Evolutionary conservation across 2,113 vertebrate genomes (phyloP), one percentile per base, ranked within the genome.

Genomic region (Sarotherodon lohbergeri): DNA sequence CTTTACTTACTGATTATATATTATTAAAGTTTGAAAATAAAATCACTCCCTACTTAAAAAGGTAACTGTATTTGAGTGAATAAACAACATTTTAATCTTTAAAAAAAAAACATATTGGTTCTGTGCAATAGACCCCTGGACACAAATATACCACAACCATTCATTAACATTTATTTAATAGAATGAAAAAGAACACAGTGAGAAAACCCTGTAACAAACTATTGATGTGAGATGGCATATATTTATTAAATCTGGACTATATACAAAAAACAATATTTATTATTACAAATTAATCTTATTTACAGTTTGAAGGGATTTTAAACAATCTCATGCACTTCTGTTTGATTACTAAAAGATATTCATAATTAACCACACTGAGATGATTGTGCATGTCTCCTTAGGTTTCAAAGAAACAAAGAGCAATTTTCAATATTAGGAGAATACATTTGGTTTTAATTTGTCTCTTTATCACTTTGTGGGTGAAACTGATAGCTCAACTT

Each of bases 201-300:
- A 88, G 29, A 94, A 48, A 91, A 86, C 39, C 80, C 68, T 89
- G 81, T 90, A 80, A 91, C 85, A 88, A 86, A 90, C 68, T 90
- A 55, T 78, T 88, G 81, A 13, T 81, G 66, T 89, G 68, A 92
- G 76, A 92, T 94, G 86, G 88, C 71, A 87, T 93, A 88, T 90
- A 90, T 88, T 95, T 91, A 92, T 95, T 96, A 96, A 94, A 95
- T 95, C 92, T 96, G 91, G 89, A 91, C 94, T 97, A 97, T 97
- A 87, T 97, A 97, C 97, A 97, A 95, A 95, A 79, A 93, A 88
- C 84, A 95, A 95, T 90, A 95, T 91, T 94, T 92, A 96, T 93
- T 95, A 95, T 94, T 96, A 97, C 94, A 96, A 94, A 93, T 96
- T 90, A 59, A 94, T 96, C 95, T 96, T 97, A 97, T 97, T 97